Evolutionary conservation across 2,797 vertebrate species (phyloP), one percentile per base, ranked within the genome.

Genomic region (Dromococcyx pavoninus): DNA sequence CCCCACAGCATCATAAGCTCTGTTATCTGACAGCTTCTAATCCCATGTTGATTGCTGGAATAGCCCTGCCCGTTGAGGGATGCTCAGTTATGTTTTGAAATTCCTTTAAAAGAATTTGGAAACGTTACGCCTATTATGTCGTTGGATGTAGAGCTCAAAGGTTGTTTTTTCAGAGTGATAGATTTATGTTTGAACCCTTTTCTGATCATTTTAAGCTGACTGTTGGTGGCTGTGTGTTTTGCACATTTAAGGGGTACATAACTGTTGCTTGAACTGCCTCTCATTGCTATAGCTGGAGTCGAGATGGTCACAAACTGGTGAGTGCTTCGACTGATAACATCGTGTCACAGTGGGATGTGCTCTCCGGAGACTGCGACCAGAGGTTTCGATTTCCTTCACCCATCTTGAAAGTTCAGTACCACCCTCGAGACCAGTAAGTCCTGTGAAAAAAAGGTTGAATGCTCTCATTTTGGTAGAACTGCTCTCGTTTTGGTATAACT

Each of bases 311-410:
- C 97, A 99, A 99, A 69, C 98, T 99, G 76, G 99, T 99, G 78
- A 99, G 99, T 5, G 99, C 99, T 13, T 99, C 99, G 33, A 99
- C 99, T 0, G 99, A 99, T 90, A 99, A 99, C 97, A 99, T 99
- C 4, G 99, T 99, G 56, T 99, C 99, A 0, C 98, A 99, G 96
- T 99, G 99, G 99, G 99, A 99, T 17, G 99, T 99, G 76, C 98
- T 99, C 61, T 98, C 98, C 3, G 99, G 99, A 74, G 99, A 99
- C 97, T 99, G 99, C 1, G 99, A 99, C 97, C 99, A 99, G 98
- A 97, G 99, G 22, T 99, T 99, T 92, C 98, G 99, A 41, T 99
- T 99, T 91, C 99, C 99, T 35, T 99, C 99, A 0, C 99, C 99
- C 48, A 99, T 99, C 97, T 95, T 99, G 94, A 99, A 99, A 86